Evolutionary conservation across 2,888 invertebrate genomes (phyloP).

Genomic region (Hanleya hanleyi): DNA sequence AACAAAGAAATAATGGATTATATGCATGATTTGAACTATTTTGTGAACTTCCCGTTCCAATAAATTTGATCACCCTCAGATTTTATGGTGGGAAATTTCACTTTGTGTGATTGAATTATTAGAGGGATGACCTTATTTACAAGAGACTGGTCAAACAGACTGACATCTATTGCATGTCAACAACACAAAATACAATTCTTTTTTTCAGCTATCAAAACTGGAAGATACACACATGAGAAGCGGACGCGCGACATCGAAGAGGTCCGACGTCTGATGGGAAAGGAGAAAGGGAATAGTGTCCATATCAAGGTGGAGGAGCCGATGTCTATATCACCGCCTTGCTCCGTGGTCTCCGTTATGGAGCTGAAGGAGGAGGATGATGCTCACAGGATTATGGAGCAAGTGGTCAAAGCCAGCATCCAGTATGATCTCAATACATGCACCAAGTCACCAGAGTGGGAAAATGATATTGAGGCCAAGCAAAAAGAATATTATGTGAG

Average conservation of each 20-base stretch:
- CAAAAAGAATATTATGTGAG: constrained; percentile 35
- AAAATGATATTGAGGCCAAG: constrained; percentile 17
- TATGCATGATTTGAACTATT: too few species aligned
- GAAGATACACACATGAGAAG: constrained; percentile 68
- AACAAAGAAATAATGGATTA: too few species aligned
- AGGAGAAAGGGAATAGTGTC: too few species aligned
- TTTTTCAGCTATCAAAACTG: constrained; percentile 68
- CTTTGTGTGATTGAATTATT: too few species aligned
- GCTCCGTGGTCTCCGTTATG: background rate
- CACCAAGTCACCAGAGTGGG: constrained; percentile 25
- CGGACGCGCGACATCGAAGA: constrained; percentile 66
- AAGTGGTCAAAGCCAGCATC: constrained; percentile 14
- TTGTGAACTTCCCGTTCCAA: too few species aligned
- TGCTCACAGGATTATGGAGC: background rate
- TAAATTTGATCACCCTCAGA: too few species aligned
- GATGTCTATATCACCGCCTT: background rate
- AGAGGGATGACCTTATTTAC: too few species aligned
- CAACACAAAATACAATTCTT: too few species aligned
- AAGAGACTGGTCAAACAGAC: too few species aligned
- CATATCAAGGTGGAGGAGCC: background rate
- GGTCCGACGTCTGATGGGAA: constrained; percentile 54
- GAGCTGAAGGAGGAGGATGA: constrained; percentile 2
- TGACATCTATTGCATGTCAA: too few species aligned
- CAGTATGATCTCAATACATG: constrained; percentile 23
- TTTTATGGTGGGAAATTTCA: too few species aligned